phyloP scores from a whole-genome alignment of 1,140 invertebrate species.

The Wiebesia pumilae region DNA sequence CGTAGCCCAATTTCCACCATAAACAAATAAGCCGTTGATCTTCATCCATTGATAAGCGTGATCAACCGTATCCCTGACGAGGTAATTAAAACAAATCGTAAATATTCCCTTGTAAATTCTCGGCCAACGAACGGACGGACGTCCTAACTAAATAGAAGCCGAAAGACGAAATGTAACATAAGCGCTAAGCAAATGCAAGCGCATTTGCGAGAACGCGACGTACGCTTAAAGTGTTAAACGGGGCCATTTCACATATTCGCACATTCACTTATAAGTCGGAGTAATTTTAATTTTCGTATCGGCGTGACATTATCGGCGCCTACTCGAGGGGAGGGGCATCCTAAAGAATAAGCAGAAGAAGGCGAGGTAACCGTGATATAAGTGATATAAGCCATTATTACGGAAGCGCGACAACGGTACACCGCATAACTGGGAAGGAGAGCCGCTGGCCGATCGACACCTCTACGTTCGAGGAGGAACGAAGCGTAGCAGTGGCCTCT shows the following conservation, averaged over 20 bases:
- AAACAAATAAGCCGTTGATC: too few species aligned
- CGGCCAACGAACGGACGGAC: too few species aligned
- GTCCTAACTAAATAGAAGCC: neutral
- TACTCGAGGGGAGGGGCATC: too few species aligned
- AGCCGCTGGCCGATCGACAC: slow-evolving; percentile 56
- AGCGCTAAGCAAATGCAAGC: neutral
- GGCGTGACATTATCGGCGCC: neutral
- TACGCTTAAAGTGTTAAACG: neutral
- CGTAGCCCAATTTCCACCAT: too few species aligned
- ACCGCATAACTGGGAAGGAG: slow-evolving; percentile 7
- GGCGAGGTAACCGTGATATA: neutral
- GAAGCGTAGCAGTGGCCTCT: slow-evolving; percentile 11
- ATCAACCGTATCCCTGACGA: too few species aligned
- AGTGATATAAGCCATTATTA: neutral
- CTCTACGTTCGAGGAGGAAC: neutral
- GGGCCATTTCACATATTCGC: too few species aligned
- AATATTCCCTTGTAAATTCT: too few species aligned
- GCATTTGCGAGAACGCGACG: too few species aligned
- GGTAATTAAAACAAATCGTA: too few species aligned
- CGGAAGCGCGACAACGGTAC: slow-evolving; percentile 50
- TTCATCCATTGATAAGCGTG: too few species aligned
- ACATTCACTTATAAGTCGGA: neutral
- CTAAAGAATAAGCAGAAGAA: neutral
- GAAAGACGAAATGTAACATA: neutral
- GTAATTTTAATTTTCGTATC: neutral